Evolutionary conservation across 2,113 vertebrate genomes (phyloP).

Genomic region (Psephotus haematonotus): DNA sequence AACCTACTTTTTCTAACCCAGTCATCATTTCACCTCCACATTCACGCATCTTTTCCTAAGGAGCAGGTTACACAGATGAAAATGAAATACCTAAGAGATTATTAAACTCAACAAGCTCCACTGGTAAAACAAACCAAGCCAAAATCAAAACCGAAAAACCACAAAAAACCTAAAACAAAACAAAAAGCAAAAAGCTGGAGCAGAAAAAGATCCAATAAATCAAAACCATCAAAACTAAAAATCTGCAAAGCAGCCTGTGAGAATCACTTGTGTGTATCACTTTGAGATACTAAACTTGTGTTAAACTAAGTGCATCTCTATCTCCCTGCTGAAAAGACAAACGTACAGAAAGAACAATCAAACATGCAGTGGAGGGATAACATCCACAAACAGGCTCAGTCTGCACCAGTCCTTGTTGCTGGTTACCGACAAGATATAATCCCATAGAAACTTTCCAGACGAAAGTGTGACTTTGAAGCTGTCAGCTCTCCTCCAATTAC

Average conservation of each 20-base stretch:
- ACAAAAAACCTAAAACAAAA: background rate
- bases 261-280: background rate
- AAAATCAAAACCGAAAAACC: fast-evolving
- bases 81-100: background rate
- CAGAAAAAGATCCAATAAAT: background rate
- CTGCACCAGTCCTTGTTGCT: background rate
- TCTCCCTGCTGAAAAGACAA: background rate
- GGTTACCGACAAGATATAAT: fast-evolving
- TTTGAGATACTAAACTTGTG: background rate
- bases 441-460: background rate
- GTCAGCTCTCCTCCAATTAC: background rate
- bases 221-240: background rate
- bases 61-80: background rate
- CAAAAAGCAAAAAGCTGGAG: background rate
- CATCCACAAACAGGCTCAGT: background rate
- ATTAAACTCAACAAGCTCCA: background rate
- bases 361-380: background rate
- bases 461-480: background rate
- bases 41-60: background rate
- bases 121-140: background rate
- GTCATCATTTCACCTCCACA: background rate
- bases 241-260: background rate
- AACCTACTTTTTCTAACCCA: background rate
- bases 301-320: background rate
- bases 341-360: fast-evolving